Percentiles rank a stretch among this genome's conserved stretches.
Evolutionary conservation across 2,888 invertebrate genomes (phyloP).

Genomic region (Hipparchia semele): DNA sequence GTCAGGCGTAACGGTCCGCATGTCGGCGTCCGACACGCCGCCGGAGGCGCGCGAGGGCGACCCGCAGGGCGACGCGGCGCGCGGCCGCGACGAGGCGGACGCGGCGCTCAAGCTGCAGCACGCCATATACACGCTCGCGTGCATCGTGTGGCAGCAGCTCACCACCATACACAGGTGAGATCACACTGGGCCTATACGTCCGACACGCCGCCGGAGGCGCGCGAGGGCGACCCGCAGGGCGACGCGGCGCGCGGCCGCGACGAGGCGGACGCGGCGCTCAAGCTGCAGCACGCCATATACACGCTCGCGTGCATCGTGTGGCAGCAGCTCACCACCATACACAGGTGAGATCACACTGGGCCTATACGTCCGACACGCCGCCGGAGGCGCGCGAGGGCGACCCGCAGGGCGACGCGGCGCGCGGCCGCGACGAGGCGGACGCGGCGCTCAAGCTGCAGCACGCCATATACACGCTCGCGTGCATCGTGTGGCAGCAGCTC

Average conservation of each 20-base stretch:
- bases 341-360: slow-evolving; percentile 77
- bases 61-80: slow-evolving; percentile 23
- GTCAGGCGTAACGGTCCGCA: slow-evolving; percentile 50
- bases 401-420: slow-evolving; percentile 23
- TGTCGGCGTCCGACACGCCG: slow-evolving; percentile 60
- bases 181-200: slow-evolving; percentile 55
- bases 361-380: slow-evolving; percentile 1
- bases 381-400: slow-evolving; percentile 31
- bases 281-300: slow-evolving; percentile 93
- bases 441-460: slow-evolving; percentile 93
- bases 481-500: slow-evolving; percentile 94
- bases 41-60: slow-evolving; percentile 32
- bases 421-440: slow-evolving; percentile 59
- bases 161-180: slow-evolving; percentile 91
- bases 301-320: slow-evolving; percentile 94
- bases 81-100: slow-evolving; percentile 59
- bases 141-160: slow-evolving; percentile 94
- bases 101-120: slow-evolving; percentile 93
- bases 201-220: slow-evolving; percentile 49
- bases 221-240: slow-evolving; percentile 31
- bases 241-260: slow-evolving; percentile 29
- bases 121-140: slow-evolving; percentile 93
- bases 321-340: slow-evolving; percentile 94
- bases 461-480: slow-evolving; percentile 93
- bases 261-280: slow-evolving; percentile 86